A percentile compares a stretch with the other conserved stretches of the same genome.
Evolutionary conservation across 2,888 invertebrate genomes (phyloP).

Genomic region (Torymus auratus): DNA sequence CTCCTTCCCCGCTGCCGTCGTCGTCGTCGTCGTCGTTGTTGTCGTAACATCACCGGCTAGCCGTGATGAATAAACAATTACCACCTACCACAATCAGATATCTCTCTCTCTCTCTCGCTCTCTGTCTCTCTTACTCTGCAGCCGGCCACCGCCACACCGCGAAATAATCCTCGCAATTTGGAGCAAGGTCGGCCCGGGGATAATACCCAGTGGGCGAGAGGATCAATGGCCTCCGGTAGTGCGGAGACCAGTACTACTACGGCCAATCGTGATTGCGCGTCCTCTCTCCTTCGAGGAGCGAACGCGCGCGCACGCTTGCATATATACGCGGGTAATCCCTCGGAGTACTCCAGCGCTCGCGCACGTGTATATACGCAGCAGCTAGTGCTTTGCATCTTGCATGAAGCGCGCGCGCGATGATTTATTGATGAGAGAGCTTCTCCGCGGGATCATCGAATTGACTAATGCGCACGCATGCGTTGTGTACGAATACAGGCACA

Average conservation of each 20-base stretch:
- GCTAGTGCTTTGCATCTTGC: constrained; percentile 52
- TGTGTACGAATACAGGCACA: not conserved
- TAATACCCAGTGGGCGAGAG: constrained; percentile 57
- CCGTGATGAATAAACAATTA: constrained; percentile 66
- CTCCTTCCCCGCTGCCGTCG: too few species aligned
- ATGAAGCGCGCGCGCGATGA: constrained; percentile 51
- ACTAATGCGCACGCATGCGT: constrained; percentile 35
- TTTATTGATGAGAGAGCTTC: constrained; percentile 54
- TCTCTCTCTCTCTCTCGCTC: not conserved
- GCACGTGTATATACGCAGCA: not conserved
- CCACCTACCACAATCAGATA: constrained; percentile 61
- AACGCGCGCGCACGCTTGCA: not conserved
- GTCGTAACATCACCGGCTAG: constrained; percentile 5
- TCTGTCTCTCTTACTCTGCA: not conserved
- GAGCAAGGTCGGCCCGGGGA: constrained; percentile 57
- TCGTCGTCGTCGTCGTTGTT: too few species aligned
- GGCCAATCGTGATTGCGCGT: constrained; percentile 57
- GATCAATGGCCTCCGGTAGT: constrained; percentile 54
- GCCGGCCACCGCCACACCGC: constrained; percentile 31
- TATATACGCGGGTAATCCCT: constrained; percentile 11
- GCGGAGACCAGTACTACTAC: constrained; percentile 18
- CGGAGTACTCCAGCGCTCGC: not conserved
- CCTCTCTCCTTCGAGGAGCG: constrained; percentile 15
- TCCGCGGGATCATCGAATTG: constrained; percentile 35
- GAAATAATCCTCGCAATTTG: constrained; percentile 65